phyloP scores from a whole-genome alignment of 2,797 vertebrate genomes.

The Smutsia temminckii region DNA sequence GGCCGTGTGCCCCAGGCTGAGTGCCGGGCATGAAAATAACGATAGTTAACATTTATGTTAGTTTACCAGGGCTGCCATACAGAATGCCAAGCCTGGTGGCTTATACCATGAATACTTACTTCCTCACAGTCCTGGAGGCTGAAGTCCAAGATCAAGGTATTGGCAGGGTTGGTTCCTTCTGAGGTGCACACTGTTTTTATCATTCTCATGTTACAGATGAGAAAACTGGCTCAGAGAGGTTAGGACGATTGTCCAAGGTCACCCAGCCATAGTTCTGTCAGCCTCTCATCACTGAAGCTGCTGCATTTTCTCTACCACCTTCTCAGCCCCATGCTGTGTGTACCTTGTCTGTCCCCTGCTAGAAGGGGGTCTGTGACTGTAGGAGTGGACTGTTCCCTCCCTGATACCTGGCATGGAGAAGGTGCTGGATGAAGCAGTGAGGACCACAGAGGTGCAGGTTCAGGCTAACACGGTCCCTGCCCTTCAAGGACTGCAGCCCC shows the following conservation, averaged over 20 bases:
- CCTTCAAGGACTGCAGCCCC: background rate
- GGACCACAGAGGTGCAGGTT: background rate
- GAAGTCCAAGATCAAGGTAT: background rate
- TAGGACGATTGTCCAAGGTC: background rate
- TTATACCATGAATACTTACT: background rate
- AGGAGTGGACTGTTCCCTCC: background rate
- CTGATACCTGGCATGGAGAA: background rate
- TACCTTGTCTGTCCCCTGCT: background rate
- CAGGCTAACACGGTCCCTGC: rapidly evolving
- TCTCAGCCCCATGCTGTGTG: background rate
- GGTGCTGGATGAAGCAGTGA: background rate
- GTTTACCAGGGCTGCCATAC: background rate
- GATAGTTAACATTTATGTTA: background rate
- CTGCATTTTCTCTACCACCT: background rate
- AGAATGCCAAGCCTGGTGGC: background rate
- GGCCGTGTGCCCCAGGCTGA: background rate
- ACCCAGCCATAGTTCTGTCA: background rate
- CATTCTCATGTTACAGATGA: background rate
- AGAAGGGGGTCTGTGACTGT: no score
- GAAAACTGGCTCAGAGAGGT: background rate
- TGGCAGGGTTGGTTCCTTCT: background rate
- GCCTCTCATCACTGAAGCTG: background rate
- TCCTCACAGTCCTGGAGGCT: background rate
- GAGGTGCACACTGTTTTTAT: background rate
- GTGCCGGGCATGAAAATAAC: no score